Base-by-base conservation (phyloP, 1,140 invertebrate genomes). In the Philopotamus ludificatus region DNA sequence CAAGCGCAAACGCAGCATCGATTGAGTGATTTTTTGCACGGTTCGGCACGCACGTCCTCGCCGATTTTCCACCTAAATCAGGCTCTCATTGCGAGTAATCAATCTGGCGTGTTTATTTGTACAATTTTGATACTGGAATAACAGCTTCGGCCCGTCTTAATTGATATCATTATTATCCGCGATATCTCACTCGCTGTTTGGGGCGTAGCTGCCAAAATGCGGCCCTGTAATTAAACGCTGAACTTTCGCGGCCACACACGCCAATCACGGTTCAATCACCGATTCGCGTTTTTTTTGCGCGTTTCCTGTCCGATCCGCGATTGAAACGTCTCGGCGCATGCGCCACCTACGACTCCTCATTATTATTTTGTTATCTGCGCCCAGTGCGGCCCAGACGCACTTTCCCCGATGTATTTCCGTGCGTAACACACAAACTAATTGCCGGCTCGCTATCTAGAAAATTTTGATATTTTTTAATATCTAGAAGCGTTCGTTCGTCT, bases 391-490 rank as follows among this genome's bases (percentile, higher is more conserved):
- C 4, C 28, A 34, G 28, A 34, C 12, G 12, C 28, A 34, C 28
- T 34, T 34, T 34, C 28, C 28, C 28, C 28, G 28, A 57, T 57
- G 39, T 57, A 57, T 57, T 57, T 57, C 54, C 54, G 54, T 57
- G 42, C 54, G 54, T 57, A n/a, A n/a, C n/a, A n/a, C n/a, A 57
- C 34, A 39, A 42, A 60, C 57, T 60, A 60, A 60, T 60, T 60
- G 57, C 42, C 22, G n/a, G 26, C 53, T 2, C 18, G 57, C 57
- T 60, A 60, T 60, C 57, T 60, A 10, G 25, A 26, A 60, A 60
- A 60, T 60, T 60, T 60, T 47, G 41, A 60, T 60, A 60, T 60
- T 60, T 60, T 60, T 60, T 60, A 47, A 47, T 60, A 60, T 60
- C 57, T 42, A 60, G 57, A 60, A 39, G 57, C 57, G 57, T 34